Evolutionary conservation across 2,888 invertebrate species (phyloP).

Genomic region (Drosophila ustulata): DNA sequence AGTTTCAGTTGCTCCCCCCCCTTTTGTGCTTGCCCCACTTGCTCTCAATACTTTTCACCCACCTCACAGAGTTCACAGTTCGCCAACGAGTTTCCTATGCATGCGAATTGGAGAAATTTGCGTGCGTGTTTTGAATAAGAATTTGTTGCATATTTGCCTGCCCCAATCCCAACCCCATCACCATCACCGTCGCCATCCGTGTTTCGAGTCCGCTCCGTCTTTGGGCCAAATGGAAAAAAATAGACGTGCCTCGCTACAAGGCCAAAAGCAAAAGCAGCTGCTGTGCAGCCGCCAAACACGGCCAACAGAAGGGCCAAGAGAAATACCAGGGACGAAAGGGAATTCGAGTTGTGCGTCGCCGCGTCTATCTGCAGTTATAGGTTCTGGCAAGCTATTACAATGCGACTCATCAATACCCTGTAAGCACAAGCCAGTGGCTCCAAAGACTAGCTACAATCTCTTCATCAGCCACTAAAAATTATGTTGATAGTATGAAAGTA

Average conservation of each 20-base stretch:
- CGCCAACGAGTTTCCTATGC: conserved; percentile 52
- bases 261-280: conserved; percentile 37
- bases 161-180: conserved; percentile 5
- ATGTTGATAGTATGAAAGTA: not conserved
- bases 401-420: not conserved
- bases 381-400: conserved; percentile 31
- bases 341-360: conserved; percentile 30
- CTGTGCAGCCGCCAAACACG: conserved; percentile 35
- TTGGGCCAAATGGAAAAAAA: conserved; percentile 76
- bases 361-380: conserved; percentile 46
- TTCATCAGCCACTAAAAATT: not conserved
- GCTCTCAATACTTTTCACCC: not conserved
- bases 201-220: conserved; percentile 43
- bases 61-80: conserved; percentile 31
- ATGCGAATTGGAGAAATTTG: conserved; percentile 81
- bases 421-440: not conserved
- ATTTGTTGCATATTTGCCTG: conserved; percentile 81
- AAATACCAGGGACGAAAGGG: not conserved
- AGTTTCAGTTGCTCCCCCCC: conserved; percentile 27
- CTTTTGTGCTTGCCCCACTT: not conserved
- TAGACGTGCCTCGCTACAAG: conserved; percentile 66
- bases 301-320: conserved; percentile 31
- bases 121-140: conserved; percentile 82
- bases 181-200: not conserved
- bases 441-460: not conserved